These are phyloP conservation scores for Cephus spinipes DNA, from an alignment of 2,888 invertebrate genomes.

Conservation along the genomic window DNA sequence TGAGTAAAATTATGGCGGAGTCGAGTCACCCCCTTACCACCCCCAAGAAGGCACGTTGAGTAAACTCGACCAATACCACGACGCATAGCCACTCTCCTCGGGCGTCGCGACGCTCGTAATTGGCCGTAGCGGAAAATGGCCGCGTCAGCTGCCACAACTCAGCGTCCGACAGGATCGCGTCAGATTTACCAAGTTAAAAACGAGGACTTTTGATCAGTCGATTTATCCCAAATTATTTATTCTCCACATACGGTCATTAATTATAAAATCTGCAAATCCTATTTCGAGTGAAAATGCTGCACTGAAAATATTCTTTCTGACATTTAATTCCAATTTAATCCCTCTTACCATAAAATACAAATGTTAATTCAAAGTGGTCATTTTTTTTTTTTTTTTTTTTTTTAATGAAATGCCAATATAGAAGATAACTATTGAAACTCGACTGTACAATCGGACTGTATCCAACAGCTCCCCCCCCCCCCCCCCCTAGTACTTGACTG, in stretches of 20 bases:
- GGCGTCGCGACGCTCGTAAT: constrained; percentile 27
- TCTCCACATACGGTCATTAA: neutral
- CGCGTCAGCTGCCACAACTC: constrained; percentile 49
- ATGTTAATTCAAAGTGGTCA: neutral
- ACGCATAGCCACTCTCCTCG: neutral
- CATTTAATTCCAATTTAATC: neutral
- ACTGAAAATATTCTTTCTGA: neutral
- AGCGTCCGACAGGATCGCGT: neutral
- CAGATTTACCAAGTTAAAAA: neutral
- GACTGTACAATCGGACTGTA: neutral
- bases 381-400: no score
- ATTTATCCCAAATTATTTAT: neutral
- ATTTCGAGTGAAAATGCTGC: neutral
- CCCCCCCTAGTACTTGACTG: neutral
- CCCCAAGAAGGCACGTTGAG: neutral
- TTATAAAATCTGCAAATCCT: neutral
- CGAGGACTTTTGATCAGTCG: neutral
- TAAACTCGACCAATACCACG: neutral
- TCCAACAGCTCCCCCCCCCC: neutral
- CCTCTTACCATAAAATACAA: neutral
- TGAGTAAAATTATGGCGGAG: neutral
- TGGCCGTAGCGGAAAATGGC: constrained; percentile 53
- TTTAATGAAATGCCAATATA: neutral
- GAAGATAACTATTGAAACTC: neutral
- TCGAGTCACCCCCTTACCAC: neutral